Base-by-base conservation (phyloP, 2,888 invertebrate genomes). In the Adela reaumurella region DNA sequence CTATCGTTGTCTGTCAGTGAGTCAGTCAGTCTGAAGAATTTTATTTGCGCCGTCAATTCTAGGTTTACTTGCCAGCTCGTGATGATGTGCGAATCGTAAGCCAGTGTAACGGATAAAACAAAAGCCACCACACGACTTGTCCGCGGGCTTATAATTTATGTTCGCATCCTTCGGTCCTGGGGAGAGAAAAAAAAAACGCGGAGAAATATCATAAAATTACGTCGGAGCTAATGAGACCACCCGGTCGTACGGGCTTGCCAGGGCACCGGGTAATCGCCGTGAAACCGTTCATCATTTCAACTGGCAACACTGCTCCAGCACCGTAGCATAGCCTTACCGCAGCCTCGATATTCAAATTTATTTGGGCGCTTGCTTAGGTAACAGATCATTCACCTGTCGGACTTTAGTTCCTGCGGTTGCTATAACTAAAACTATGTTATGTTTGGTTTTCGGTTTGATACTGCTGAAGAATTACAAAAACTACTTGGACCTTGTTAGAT, bases 191-290 rank as follows among this genome's bases (percentile, higher is more conserved):
- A 43, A 43, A 43, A 19, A 43, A 43, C 3, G 14, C 35, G 6
- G 35, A 35, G 19, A 43, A 19, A 43, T 19, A 19, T 19, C 19
- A 43, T 43, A 43, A 43, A 43, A 43, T 43, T 14, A 17, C 43
- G 47, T 47, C n/a, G 43, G 42, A 18, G 10, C 64, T 68, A 70
- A 72, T 71, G 66, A 71, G 71, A 70, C 72, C 72, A 72, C 72
- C 72, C 58, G 59, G 65, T 29, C 48, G 43, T 44, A 44, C 29
- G 29, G 52, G 52, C 61, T 42, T 60, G 57, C 56, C 59, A 57
- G 46, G 19, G 17, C 29, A 18, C 28, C 62, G 62, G 52, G 59
- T 66, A 64, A 70, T 63, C 61, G 58, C 64, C 65, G 65, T 65
- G 62, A 69, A 67, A 65, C 64, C 65, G 63, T 65, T 62, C 63